These are phyloP conservation scores for Microhierax caerulescens DNA, from an alignment of 2,797 vertebrate species.

Conservation along the genomic window DNA sequence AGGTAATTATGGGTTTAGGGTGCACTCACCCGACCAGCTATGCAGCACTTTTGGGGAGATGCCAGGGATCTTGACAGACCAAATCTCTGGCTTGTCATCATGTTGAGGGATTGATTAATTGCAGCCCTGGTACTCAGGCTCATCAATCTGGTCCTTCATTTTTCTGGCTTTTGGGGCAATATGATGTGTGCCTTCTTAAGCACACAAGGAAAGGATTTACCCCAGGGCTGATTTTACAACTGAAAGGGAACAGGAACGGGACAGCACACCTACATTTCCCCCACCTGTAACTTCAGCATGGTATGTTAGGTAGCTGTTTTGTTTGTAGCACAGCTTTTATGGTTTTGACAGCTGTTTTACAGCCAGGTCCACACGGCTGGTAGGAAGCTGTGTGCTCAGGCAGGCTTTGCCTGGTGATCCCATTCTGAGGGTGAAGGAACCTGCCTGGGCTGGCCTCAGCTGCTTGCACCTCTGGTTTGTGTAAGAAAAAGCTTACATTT, in stretches of 20 bases:
- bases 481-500: neutral
- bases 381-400: neutral
- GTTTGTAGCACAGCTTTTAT: neutral
- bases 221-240: neutral
- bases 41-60: neutral
- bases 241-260: neutral
- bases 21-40: neutral
- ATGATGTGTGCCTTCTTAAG: neutral
- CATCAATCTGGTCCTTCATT: neutral
- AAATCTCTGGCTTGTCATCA: neutral
- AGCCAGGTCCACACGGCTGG: neutral
- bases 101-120: neutral
- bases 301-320: neutral
- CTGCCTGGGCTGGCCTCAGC: neutral
- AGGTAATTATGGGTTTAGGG: constrained; percentile 18
- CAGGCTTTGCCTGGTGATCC: neutral
- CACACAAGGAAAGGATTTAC: neutral
- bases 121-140: neutral
- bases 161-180: neutral
- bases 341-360: neutral
- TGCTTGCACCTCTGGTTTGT: neutral
- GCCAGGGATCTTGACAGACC: neutral
- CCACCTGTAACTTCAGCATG: rapidly evolving
- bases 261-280: neutral
- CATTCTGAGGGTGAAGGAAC: neutral